Evolutionary conservation across 1,140 invertebrate species (phyloP), one percentile per base, ranked within the genome.

Genomic region (Octopus sinensis): DNA sequence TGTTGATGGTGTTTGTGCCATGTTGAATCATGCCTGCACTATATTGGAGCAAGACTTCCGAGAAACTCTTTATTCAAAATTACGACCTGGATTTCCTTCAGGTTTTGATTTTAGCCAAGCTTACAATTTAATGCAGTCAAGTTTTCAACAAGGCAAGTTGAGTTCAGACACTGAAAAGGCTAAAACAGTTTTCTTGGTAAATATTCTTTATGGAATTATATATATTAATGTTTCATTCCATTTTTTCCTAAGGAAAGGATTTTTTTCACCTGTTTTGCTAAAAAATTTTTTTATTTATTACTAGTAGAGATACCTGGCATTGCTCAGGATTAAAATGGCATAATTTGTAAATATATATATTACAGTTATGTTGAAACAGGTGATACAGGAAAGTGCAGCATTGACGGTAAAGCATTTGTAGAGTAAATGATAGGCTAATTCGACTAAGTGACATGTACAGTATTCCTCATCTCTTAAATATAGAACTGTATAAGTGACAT

Each of bases 1-100:
- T 88, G 93, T 98, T 76, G 97, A 99, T 90, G 97, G 97, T 68
- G 94, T 97, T 76, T 99, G 98, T 92, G 97, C 97, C 54, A 96
- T 98, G 86, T 94, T 99, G 4, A 99, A 99, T 91, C 97, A 98
- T 91, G 95, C 95, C 2, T 95, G 95, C 86, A 93, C 95, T 3
- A 93, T 96, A 76, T 91, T 99, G 53, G 98, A 99, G 91, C 94
- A 95, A 79, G 95, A 96, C 85, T 96, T 96, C 88, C 93, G 94
- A 23, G 93, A 93, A 80, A 93, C 95, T 54, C 92, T 99, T 51
- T 94, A 94, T 80, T 92, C 92, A 43, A 93, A 94, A 76, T 91
- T 99, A 43, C 93, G 95, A 80, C 93, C 94, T 87, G 96, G 96
- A 30, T 98, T 96, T 91, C 96, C 89, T 4, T 88, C 86, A 6